Percentiles rank a stretch among this genome's conserved stretches.
These are phyloP conservation scores for Ceyx margarethae DNA, from an alignment of 2,113 vertebrate species.

Conservation along the genomic window DNA sequence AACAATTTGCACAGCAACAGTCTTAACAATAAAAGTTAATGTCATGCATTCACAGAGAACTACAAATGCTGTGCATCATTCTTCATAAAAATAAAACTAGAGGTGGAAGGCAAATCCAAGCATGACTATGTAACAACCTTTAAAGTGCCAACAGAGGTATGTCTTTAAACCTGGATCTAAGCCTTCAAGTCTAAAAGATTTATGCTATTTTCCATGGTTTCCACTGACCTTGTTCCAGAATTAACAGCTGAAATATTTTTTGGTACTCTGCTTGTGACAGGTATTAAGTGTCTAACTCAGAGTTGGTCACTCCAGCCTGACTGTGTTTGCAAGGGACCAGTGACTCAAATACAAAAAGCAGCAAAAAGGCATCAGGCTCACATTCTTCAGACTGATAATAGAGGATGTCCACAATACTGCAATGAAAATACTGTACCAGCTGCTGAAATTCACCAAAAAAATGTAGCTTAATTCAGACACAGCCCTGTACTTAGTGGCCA, in stretches of 20 bases:
- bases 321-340: background rate
- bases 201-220: slow-evolving; percentile 3
- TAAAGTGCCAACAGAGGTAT: background rate
- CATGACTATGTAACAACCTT: background rate
- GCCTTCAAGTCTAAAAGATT: background rate
- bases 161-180: background rate
- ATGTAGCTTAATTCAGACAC: background rate
- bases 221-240: background rate
- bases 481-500: background rate
- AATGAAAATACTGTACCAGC: background rate
- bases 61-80: background rate
- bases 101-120: slow-evolving; percentile 3
- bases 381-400: background rate
- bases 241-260: background rate
- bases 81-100: background rate
- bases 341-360: background rate
- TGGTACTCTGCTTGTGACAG: background rate
- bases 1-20: background rate
- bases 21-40: background rate
- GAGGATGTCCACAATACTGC: background rate
- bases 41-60: accelerated
- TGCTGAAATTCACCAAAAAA: background rate
- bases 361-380: background rate
- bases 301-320: background rate
- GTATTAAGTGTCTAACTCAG: slow-evolving; percentile 5